phyloP scores from a whole-genome alignment of 1,140 invertebrate species.

The Drosophila sucinea region DNA sequence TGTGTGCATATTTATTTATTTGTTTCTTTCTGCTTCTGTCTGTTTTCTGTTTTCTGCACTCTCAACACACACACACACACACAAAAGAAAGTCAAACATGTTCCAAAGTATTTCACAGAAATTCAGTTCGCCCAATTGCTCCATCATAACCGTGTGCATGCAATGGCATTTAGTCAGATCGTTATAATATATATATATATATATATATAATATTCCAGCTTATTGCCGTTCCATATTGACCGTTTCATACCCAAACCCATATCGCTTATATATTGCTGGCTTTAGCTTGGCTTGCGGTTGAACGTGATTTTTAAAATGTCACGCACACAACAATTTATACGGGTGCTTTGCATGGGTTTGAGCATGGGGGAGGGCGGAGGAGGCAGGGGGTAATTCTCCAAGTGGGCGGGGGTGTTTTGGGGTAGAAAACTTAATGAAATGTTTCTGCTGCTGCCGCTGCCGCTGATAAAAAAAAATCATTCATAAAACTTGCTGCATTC shows the following conservation, averaged over 20 bases:
- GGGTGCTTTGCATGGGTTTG: conserved; percentile 24
- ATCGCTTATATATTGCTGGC: conserved; percentile 49
- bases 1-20: conserved; percentile 23
- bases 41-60: neutral
- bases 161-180: conserved; percentile 49
- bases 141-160: conserved; percentile 47
- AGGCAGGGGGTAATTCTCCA: conserved; percentile 15
- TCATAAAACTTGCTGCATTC: conserved; percentile 49
- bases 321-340: conserved; percentile 50
- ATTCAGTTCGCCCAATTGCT: conserved; percentile 9
- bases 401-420: neutral
- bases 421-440: conserved; percentile 35
- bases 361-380: neutral
- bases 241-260: conserved; percentile 35
- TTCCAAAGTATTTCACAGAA: conserved; percentile 2
- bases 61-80: neutral
- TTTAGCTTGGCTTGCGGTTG: conserved; percentile 52
- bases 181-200: conserved; percentile 53
- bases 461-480: conserved; percentile 53
- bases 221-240: conserved; percentile 32
- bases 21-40: conserved; percentile 6
- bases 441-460: conserved; percentile 33
- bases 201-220: conserved; percentile 13
- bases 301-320: conserved; percentile 79
- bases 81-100: conserved; percentile 25